A percentile compares a stretch with the other conserved stretches of the same genome.
Evolutionary conservation across 2,888 invertebrate genomes (phyloP).

Genomic region (Drosophila recens): DNA sequence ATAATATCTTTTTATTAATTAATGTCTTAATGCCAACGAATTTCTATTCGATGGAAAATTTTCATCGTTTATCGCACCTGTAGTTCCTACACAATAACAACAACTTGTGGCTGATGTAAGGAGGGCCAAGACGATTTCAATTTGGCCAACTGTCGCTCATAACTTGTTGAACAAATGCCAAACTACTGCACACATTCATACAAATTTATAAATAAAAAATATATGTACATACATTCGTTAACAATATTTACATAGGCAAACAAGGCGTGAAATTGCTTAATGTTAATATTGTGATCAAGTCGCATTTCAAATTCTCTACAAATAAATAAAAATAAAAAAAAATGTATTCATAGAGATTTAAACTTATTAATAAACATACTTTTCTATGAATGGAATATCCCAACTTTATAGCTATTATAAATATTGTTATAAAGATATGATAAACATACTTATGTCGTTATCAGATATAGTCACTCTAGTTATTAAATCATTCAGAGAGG

Average conservation of each 20-base stretch:
- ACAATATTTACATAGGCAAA: conserved; percentile 44
- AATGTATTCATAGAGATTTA: neutral
- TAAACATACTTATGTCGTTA: neutral
- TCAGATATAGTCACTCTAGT: neutral
- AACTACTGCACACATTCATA: conserved; percentile 32
- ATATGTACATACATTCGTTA: conserved; percentile 16
- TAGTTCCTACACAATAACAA: conserved; percentile 16
- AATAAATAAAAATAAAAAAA: neutral
- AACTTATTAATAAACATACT: neutral
- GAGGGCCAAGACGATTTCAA: conserved; percentile 28
- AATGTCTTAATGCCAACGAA: conserved; percentile 1
- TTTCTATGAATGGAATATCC: neutral
- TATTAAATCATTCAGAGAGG: neutral
- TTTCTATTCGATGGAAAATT: conserved; percentile 35
- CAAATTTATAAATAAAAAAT: conserved; percentile 26
- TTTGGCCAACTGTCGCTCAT: conserved; percentile 47
- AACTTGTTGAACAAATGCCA: conserved; percentile 58
- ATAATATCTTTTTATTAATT: conserved; percentile 16
- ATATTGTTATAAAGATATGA: neutral
- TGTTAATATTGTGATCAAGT: conserved; percentile 5
- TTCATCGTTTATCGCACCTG: conserved; percentile 41
- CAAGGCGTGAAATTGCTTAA: conserved; percentile 37
- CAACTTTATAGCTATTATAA: neutral
- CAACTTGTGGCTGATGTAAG: conserved; percentile 13
- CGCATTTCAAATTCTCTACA: conserved; percentile 41